Conservation (phyloP, 1,140 invertebrate genomes). For the Eubasilissa regina region DNA sequence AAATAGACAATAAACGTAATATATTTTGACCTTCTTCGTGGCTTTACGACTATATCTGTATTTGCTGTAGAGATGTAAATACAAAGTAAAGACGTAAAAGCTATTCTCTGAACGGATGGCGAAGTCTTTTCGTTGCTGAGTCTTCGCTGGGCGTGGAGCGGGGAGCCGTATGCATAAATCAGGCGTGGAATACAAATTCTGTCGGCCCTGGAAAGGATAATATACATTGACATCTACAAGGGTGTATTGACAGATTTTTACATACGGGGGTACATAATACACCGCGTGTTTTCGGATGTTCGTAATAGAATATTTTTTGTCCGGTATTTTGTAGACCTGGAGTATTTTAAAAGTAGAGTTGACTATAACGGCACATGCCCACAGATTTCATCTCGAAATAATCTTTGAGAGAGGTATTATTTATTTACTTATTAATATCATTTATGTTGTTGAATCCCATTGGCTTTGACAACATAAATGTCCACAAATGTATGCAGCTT, state of each 20-base stretch:
- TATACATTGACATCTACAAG: constrained; percentile 36
- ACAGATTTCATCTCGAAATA: no score
- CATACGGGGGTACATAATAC: constrained; percentile 19
- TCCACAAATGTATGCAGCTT: no score
- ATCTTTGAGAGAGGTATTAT: no score
- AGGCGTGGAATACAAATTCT: constrained; percentile 26
- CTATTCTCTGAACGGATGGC: constrained; percentile 24
- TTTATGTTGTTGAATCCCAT: no score
- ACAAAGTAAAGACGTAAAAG: constrained; percentile 28
- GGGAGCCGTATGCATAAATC: constrained; percentile 14
- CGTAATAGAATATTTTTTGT: constrained; percentile 32
- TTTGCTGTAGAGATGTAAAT: constrained; percentile 13
- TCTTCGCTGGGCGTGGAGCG: not conserved
- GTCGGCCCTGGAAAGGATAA: constrained; percentile 10
- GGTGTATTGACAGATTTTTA: constrained; percentile 36
- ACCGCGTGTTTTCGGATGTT: not conserved
- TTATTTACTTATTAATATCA: no score
- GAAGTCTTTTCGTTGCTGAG: not conserved
- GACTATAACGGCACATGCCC: no score
- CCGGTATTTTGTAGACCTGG: no score
- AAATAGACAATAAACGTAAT: constrained; percentile 2
- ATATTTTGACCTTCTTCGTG: constrained; percentile 9
- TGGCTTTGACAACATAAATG: no score
- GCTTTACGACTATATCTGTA: constrained; percentile 1
- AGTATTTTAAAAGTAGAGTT: no score